These are phyloP conservation scores for Zhengitettix transpicula DNA, from an alignment of 2,888 invertebrate species.

Conservation along the genomic window DNA sequence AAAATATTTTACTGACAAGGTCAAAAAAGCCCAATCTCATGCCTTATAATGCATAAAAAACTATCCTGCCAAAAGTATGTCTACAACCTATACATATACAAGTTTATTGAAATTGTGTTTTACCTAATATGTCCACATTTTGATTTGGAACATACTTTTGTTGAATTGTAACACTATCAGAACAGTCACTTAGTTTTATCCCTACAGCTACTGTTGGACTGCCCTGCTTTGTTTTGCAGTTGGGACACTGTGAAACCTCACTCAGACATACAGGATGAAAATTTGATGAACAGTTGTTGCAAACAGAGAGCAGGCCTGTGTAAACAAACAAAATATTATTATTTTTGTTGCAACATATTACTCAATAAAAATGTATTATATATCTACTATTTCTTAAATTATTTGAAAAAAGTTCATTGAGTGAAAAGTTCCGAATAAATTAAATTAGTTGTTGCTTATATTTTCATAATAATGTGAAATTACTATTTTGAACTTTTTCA, in stretches of 20 bases:
- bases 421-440: too few relatives aligned
- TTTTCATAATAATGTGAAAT: too few relatives aligned
- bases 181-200: not conserved
- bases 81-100: not conserved
- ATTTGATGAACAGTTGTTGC: not conserved
- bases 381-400: too few relatives aligned
- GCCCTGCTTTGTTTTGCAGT: not conserved
- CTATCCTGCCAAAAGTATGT: not conserved
- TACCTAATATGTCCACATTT: not conserved
- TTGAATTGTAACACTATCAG: not conserved
- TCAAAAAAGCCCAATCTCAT: not conserved
- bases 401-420: too few relatives aligned
- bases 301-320: not conserved
- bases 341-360: too few relatives aligned
- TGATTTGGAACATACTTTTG: not conserved
- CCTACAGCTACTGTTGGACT: not conserved
- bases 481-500: too few relatives aligned
- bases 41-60: not conserved
- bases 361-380: too few relatives aligned
- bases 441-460: too few relatives aligned
- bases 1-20: not conserved
- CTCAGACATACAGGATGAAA: not conserved
- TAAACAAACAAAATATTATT: not conserved
- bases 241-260: not conserved
- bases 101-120: not conserved